These are phyloP conservation scores for Ascidia mentula DNA, from an alignment of 23 tunicate species.

Conservation along the genomic window DNA sequence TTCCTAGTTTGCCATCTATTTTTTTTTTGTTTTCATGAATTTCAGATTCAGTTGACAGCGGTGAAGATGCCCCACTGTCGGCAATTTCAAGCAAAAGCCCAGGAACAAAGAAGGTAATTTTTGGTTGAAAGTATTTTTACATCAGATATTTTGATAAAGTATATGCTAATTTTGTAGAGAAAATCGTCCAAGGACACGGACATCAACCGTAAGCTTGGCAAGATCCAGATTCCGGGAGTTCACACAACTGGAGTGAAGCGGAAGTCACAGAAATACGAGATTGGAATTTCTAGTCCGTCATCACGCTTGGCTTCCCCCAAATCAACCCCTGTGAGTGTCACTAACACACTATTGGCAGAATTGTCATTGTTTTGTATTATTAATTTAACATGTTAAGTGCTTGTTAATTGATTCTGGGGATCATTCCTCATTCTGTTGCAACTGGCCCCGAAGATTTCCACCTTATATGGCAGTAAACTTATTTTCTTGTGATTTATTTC, in stretches of 20 bases:
- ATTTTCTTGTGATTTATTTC: too few relatives aligned
- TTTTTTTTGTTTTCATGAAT: too few relatives aligned
- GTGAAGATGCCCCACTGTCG: neutral
- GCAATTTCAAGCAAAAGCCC: neutral
- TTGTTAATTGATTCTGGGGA: too few relatives aligned
- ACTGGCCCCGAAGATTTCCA: too few relatives aligned
- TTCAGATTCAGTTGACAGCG: neutral
- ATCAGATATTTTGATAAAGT: neutral
- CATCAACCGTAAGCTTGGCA: conserved; percentile 60
- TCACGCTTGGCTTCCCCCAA: conserved; percentile 14
- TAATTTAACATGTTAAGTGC: too few relatives aligned
- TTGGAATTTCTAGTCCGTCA: conserved; percentile 36
- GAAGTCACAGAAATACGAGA: conserved; percentile 56
- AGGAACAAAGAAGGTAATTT: neutral
- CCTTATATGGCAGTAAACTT: too few relatives aligned
- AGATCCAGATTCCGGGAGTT: conserved; percentile 51
- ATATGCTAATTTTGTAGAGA: conserved; percentile 15
- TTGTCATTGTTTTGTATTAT: too few relatives aligned
- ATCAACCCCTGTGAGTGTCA: conserved; percentile 5
- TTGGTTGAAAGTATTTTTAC: neutral
- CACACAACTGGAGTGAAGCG: conserved; percentile 39
- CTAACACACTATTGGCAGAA: too few relatives aligned
- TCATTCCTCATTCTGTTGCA: too few relatives aligned
- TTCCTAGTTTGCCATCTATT: too few relatives aligned
- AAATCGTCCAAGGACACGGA: conserved; percentile 49